Evolutionary conservation across 2,113 vertebrate species (phyloP).

Genomic region (Phocoena phocoena): DNA sequence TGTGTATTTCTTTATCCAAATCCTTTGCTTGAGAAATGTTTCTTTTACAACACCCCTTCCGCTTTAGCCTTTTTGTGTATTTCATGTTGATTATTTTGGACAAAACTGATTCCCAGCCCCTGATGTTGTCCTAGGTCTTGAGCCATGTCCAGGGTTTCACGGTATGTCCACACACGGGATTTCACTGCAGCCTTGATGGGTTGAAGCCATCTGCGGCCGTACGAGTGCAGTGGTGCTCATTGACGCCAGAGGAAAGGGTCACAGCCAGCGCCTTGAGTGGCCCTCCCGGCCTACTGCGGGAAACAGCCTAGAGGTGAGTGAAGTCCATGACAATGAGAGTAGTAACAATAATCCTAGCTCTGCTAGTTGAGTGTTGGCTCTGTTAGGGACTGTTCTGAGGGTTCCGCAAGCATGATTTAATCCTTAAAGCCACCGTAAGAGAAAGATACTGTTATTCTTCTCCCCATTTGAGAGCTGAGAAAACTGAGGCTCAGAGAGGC

Average conservation of each 20-base stretch:
- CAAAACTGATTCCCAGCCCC: background rate
- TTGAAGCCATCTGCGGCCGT: background rate
- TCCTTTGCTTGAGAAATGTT: background rate
- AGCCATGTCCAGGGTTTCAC: background rate
- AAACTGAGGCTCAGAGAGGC: background rate
- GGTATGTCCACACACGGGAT: background rate
- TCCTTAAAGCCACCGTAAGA: background rate
- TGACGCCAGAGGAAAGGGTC: background rate
- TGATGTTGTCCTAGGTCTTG: background rate
- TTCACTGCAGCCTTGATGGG: rapidly evolving
- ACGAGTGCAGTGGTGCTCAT: background rate
- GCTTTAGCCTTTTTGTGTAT: background rate
- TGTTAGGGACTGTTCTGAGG: background rate
- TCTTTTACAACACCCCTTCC: background rate
- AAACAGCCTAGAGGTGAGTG: background rate
- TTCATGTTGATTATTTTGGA: background rate
- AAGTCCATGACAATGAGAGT: background rate
- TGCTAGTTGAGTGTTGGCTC: background rate
- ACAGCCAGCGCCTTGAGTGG: background rate
- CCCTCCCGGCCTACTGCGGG: background rate
- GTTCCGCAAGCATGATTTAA: background rate
- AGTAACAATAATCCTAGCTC: too few relatives aligned
- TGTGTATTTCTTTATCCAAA: background rate
- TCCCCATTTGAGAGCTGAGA: background rate
- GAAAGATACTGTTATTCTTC: background rate